Evolutionary conservation across 2,113 vertebrate species (phyloP).

Genomic region (Cynopterus brachyotis): DNA sequence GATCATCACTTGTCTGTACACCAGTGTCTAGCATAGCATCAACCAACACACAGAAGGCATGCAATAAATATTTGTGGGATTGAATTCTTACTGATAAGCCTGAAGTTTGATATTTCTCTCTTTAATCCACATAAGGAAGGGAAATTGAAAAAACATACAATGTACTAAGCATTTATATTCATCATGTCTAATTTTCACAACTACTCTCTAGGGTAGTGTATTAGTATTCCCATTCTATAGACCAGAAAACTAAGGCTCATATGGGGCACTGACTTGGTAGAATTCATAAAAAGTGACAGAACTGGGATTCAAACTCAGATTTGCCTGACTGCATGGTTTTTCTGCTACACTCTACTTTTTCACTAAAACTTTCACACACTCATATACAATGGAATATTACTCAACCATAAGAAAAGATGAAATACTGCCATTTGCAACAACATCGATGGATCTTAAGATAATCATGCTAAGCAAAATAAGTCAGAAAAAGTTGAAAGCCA

Average conservation of each 20-base stretch:
- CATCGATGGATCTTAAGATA: too few species aligned
- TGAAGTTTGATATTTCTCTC: not conserved
- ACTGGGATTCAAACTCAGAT: not conserved
- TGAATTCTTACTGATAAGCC: not conserved
- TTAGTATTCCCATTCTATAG: not conserved
- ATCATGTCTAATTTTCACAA: slow-evolving; percentile 30
- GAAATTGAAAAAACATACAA: not conserved
- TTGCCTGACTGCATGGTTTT: not conserved
- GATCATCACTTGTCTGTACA: not conserved
- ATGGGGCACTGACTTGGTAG: not conserved
- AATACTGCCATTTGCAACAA: too few species aligned
- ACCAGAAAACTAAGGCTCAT: not conserved
- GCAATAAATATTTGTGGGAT: not conserved
- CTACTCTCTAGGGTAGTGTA: not conserved
- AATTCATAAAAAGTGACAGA: slow-evolving; percentile 26
- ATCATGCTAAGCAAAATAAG: too few species aligned
- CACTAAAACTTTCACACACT: not conserved
- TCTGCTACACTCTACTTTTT: not conserved
- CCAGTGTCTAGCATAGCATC: not conserved
- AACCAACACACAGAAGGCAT: not conserved
- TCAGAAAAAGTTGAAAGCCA: too few species aligned
- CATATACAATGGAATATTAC: too few species aligned
- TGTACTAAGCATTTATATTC: not conserved
- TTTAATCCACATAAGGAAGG: not conserved
- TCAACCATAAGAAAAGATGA: too few species aligned